Evolutionary conservation across 2,113 vertebrate genomes (phyloP).

Genomic region (Leptocoma aspasia): DNA sequence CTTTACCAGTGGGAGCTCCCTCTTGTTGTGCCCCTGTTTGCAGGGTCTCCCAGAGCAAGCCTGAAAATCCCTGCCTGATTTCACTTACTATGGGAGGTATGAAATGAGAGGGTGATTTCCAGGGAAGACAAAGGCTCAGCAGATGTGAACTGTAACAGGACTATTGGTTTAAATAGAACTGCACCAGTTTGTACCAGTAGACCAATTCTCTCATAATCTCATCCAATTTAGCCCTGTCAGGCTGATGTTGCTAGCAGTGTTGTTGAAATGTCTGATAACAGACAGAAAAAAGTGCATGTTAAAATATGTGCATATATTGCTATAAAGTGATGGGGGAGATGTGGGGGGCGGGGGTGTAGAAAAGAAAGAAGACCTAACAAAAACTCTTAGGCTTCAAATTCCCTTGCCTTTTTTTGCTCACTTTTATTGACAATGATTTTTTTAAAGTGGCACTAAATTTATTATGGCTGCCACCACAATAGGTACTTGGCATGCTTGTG

Average conservation of each 20-base stretch:
- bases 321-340: not conserved
- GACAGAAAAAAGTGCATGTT: not conserved
- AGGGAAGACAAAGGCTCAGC: not conserved
- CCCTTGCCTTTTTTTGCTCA: not conserved
- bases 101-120: not conserved
- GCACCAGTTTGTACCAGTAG: fast-evolving
- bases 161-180: not conserved
- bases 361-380: not conserved
- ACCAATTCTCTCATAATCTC: not conserved
- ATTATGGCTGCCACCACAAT: not conserved
- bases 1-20: fast-evolving
- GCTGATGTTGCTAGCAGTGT: not conserved
- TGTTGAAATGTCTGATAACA: not conserved
- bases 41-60: not conserved
- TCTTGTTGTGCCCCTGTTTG: not conserved
- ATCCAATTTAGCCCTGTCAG: not conserved
- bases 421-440: not conserved
- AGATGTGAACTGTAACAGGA: not conserved
- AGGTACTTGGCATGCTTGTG: not conserved
- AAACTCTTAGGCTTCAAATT: not conserved
- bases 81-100: not conserved
- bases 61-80: not conserved
- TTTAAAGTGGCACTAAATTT: not conserved
- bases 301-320: not conserved
- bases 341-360: fast-evolving